Evolutionary conservation across 2,888 invertebrate species (phyloP), one percentile per base, ranked within the genome.

Genomic region (Oligia latruncula): DNA sequence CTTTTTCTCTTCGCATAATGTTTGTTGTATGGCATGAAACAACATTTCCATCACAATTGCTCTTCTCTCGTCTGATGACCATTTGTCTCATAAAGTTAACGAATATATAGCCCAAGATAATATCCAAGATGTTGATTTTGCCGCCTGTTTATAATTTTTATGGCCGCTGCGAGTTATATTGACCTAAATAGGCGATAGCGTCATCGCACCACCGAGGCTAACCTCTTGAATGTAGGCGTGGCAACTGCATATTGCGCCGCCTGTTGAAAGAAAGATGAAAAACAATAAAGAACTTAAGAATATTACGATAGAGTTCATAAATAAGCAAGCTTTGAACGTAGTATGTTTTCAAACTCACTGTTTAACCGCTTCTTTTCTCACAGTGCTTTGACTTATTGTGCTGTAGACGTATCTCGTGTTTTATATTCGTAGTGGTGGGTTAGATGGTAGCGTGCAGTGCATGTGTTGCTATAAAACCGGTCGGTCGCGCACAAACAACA

Each of bases 141-240:
- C 49, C 72, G 84, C 65, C 76, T 82, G 88, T 92, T 92, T 92
- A 91, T 94, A 93, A 94, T 95, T 95, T 94, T 95, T 95, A 95
- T 95, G 92, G 91, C 87, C 91, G 91, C 83, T 88, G 89, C 89
- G 92, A 92, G 93, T 94, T 93, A 92, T 94, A 94, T 94, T 96
- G 96, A 96, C 96, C 96, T 92, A 95, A 96, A 96, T 96, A 94
- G 91, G 88, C 90, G 92, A 93, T 94, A 93, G 90, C 96, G 96
- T 96, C 95, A 95, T 95, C 94, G 91, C 91, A 90, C 86, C 90
- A 91, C 89, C 90, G 91, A 92, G 92, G 90, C 91, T 85, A 91
- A 89, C 91, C 83, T 92, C 92, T 92, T 93, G 91, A 89, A 91
- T 90, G 90, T 91, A 93, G 95, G 95, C 91, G 95, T 95, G 94